These are phyloP conservation scores for Pachliopta kotzebuea DNA, from an alignment of 2,888 invertebrate genomes.

Conservation along the genomic window DNA sequence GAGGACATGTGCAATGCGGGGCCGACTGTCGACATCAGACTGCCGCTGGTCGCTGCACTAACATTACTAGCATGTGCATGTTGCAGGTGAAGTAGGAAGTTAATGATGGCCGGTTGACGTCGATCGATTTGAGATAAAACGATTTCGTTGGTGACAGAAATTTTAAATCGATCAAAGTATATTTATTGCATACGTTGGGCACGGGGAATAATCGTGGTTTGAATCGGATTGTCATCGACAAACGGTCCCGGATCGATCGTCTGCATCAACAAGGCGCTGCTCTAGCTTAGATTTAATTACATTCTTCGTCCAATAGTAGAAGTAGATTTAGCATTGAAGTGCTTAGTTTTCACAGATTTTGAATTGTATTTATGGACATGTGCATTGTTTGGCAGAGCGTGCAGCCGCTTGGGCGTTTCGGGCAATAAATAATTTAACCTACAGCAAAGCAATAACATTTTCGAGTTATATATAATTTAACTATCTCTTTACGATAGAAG, in stretches of 20 bases:
- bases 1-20: constrained; percentile 94
- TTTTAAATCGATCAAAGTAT: constrained; percentile 19
- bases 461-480: neutral
- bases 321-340: constrained; percentile 56
- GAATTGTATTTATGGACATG: constrained; percentile 12
- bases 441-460: neutral
- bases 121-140: constrained; percentile 42
- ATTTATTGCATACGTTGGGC: constrained; percentile 6
- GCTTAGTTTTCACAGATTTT: constrained; percentile 64
- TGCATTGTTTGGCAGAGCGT: constrained; percentile 12
- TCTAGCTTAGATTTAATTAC: constrained; percentile 61
- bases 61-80: constrained; percentile 71
- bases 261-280: constrained; percentile 47
- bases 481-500: too few relatives aligned
- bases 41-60: constrained; percentile 53
- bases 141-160: constrained; percentile 19
- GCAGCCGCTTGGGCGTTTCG: constrained; percentile 9
- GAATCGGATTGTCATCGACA: constrained; percentile 1
- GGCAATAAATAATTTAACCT: constrained; percentile 7
- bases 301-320: constrained; percentile 75
- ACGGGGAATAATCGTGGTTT: neutral
- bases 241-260: constrained; percentile 46
- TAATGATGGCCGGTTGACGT: constrained; percentile 45
- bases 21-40: constrained; percentile 47
- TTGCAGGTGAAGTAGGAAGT: constrained; percentile 70